Evolutionary conservation across 1,140 invertebrate species (phyloP), one percentile per base, ranked within the genome.

Genomic region (Asobara japonica): DNA sequence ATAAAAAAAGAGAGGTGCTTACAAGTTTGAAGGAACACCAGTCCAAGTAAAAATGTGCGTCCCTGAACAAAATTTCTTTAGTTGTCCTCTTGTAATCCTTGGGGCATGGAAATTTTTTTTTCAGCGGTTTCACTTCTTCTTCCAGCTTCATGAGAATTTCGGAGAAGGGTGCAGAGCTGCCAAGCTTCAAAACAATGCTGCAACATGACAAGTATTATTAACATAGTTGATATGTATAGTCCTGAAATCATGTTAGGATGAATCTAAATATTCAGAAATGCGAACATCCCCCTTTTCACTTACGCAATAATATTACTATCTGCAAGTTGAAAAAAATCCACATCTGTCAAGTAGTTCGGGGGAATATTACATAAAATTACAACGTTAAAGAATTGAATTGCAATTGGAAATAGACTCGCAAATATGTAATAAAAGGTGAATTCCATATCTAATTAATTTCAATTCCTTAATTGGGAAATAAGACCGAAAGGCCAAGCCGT

Each of bases 21-120:
- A 95, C 94, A 88, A 97, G 87, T 84, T 91, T 89, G 80, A 97
- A 97, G 62, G 92, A 92, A 79, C 96, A 97, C 96, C 96, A 97
- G 83, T 97, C 96, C 16, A 96, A 82, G 31, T 91, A 89, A 78
- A 97, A 93, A 10, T 91, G 91, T 18, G 92, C 91, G 69, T 93
- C 91, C 75, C 94, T 89, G 83, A 97, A 97, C 22, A 93, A 88
- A 77, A 93, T 90, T 81, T 97, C 95, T 0, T 94, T 94, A 0
- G 93, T 94, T 0, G 95, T 96, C 74, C 93, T 88, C 81, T 96
- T 97, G 77, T 94, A 96, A 74, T 94, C 91, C 60, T 91, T 82
- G 0, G 95, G 94, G 80, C 96, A 97, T 6, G 90, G 89, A 0
- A 91, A 90, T 11, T 92, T 82, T 77, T 93, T 94, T 79, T 91